These are phyloP conservation scores for Formica selysi DNA, from an alignment of 1,140 invertebrate species.

Conservation along the genomic window DNA sequence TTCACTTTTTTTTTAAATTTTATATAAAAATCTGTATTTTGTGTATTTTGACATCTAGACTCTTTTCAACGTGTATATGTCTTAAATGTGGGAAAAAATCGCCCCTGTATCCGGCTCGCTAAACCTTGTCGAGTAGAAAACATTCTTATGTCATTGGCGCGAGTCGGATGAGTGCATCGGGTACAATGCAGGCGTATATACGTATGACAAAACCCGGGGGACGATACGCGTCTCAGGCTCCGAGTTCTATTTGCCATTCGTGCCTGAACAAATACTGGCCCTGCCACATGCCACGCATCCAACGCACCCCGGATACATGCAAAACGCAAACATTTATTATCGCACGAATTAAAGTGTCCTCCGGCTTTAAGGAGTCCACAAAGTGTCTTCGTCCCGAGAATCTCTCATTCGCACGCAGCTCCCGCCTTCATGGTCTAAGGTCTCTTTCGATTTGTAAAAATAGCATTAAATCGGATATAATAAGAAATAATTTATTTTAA, in stretches of 20 bases:
- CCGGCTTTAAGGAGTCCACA: slow-evolving; percentile 35
- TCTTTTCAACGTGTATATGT: not conserved
- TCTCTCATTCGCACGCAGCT: not conserved
- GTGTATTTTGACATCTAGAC: no score
- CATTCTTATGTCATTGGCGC: slow-evolving; percentile 69
- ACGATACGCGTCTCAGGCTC: slow-evolving; percentile 34
- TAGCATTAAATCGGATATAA: not conserved
- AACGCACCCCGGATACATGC: slow-evolving; percentile 65
- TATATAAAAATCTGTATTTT: not conserved
- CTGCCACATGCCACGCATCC: slow-evolving; percentile 79
- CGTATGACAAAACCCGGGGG: slow-evolving; percentile 53
- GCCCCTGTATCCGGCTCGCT: slow-evolving; percentile 10
- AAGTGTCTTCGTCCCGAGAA: not conserved
- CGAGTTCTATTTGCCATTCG: slow-evolving; percentile 75
- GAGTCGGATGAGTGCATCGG: slow-evolving; percentile 41
- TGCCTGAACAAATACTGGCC: slow-evolving; percentile 81
- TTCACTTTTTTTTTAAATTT: not conserved
- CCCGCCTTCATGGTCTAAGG: not conserved
- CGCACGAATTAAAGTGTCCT: slow-evolving; percentile 74
- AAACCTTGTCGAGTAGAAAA: slow-evolving; percentile 60
- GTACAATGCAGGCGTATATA: slow-evolving; percentile 66
- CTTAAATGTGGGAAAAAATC: slow-evolving; percentile 26
- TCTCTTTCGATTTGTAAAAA: slow-evolving; percentile 25
- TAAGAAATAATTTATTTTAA: no score
- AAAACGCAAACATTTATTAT: slow-evolving; percentile 80